Conservation (phyloP, 2,797 vertebrate genomes). For the Hozukius guyotensis region DNA sequence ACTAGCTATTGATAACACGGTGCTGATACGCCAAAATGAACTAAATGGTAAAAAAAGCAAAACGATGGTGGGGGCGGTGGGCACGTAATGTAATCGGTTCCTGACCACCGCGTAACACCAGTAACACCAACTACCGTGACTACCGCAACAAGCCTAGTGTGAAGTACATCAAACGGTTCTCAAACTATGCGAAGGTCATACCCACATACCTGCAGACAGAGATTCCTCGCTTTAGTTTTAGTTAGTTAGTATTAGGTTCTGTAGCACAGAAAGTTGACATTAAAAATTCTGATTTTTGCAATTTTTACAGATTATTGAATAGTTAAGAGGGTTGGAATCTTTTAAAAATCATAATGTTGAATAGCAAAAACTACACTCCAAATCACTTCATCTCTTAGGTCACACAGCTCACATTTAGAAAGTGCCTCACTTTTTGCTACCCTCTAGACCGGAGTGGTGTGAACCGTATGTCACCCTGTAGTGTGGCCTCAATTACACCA, state of each 20-base stretch:
- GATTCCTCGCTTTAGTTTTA: neutral
- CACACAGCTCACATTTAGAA: neutral
- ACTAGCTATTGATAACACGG: too few species aligned
- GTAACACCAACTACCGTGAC: too few species aligned
- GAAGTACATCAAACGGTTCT: too few species aligned
- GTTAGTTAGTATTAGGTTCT: neutral
- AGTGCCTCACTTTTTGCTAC: neutral
- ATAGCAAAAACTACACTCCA: neutral
- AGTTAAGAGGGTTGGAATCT: neutral
- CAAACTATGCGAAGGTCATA: too few species aligned
- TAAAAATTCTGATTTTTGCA: neutral
- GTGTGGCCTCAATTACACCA: neutral
- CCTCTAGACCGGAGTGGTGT: neutral
- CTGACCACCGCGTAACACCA: too few species aligned
- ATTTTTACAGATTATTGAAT: neutral
- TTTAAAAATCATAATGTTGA: neutral
- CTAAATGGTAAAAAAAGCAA: too few species aligned
- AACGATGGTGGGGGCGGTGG: too few species aligned
- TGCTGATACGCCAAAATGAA: too few species aligned
- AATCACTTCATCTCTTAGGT: neutral
- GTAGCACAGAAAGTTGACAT: neutral
- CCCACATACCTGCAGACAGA: too few species aligned
- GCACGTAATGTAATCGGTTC: too few species aligned
- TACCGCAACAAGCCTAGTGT: too few species aligned
- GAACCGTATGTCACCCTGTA: neutral